These are phyloP conservation scores for Peromyscus maniculatus DNA, from an alignment of 2,113 vertebrate species.

Conservation along the genomic window DNA sequence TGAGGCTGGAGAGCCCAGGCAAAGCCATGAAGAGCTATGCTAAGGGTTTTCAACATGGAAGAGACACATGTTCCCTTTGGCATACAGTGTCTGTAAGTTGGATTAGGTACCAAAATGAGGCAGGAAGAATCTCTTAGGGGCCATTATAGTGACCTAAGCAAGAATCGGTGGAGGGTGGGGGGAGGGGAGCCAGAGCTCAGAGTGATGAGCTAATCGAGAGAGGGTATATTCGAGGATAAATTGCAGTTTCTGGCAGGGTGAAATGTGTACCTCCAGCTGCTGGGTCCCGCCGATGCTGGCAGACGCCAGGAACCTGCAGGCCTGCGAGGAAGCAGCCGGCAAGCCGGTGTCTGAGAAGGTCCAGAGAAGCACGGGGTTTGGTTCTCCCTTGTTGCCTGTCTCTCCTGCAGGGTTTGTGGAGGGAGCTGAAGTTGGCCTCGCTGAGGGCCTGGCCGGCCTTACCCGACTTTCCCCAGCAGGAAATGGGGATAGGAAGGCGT, in stretches of 20 bases:
- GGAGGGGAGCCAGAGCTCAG: background rate
- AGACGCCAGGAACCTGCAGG: background rate
- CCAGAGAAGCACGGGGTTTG: background rate
- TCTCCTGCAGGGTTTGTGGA: background rate
- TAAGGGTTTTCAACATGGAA: conserved; percentile 43
- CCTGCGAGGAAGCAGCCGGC: background rate
- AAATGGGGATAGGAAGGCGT: background rate
- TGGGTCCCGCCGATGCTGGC: background rate
- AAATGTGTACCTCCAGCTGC: background rate
- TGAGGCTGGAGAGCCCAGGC: background rate
- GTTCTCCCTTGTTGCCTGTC: background rate
- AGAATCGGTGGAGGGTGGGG: background rate
- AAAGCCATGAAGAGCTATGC: background rate
- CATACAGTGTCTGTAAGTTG: background rate
- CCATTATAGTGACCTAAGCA: background rate
- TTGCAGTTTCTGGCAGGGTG: background rate
- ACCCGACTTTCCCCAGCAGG: background rate
- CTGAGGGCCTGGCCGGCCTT: background rate
- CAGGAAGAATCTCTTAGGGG: background rate
- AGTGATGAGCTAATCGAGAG: background rate
- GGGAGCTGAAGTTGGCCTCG: background rate
- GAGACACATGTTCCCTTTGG: background rate
- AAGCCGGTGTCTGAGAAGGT: too few relatives aligned
- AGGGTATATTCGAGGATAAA: conserved; percentile 11
- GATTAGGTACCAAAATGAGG: conserved; percentile 12